Evolutionary conservation across 2,888 invertebrate genomes (phyloP).

Genomic region (Ophion ventricosus): DNA sequence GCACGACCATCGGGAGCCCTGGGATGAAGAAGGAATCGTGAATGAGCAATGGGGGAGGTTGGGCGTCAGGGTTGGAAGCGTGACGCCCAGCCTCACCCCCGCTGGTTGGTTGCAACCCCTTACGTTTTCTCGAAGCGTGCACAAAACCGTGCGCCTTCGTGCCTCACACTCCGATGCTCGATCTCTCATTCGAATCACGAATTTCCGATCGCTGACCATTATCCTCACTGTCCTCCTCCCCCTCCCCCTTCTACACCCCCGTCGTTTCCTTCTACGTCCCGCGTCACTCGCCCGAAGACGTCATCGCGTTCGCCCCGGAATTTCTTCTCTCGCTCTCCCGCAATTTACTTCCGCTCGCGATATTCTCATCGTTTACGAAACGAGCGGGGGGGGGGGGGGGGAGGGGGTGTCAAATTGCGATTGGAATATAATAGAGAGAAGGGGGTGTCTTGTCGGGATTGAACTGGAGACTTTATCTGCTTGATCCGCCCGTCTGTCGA

Average conservation of each 20-base stretch:
- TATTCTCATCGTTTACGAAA: conserved; percentile 13
- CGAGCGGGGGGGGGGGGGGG: not conserved
- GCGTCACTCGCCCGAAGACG: conserved; percentile 62
- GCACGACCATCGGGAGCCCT: conserved; percentile 30
- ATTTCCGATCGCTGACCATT: conserved; percentile 68
- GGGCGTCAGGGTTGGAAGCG: conserved; percentile 33
- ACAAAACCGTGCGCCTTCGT: conserved; percentile 44
- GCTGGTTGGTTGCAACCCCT: conserved; percentile 6
- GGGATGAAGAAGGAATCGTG: conserved; percentile 20
- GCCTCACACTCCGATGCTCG: conserved; percentile 55
- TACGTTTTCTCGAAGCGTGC: conserved; percentile 54
- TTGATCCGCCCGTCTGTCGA: no score
- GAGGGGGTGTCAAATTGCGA: not conserved
- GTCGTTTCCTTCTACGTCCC: conserved; percentile 16
- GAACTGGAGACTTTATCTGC: not conserved
- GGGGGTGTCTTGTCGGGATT: not conserved
- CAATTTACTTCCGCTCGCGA: conserved; percentile 18
- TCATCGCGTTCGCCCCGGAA: conserved; percentile 44
- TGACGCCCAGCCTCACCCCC: no score
- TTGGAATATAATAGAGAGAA: not conserved
- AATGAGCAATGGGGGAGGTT: conserved; percentile 27
- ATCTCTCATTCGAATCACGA: conserved; percentile 67
- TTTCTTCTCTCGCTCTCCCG: conserved; percentile 5
- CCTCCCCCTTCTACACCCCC: not conserved
- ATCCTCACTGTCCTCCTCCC: conserved; percentile 58